These are phyloP conservation scores for Cephus rjabovi DNA, from an alignment of 2,888 invertebrate genomes.

Conservation along the genomic window DNA sequence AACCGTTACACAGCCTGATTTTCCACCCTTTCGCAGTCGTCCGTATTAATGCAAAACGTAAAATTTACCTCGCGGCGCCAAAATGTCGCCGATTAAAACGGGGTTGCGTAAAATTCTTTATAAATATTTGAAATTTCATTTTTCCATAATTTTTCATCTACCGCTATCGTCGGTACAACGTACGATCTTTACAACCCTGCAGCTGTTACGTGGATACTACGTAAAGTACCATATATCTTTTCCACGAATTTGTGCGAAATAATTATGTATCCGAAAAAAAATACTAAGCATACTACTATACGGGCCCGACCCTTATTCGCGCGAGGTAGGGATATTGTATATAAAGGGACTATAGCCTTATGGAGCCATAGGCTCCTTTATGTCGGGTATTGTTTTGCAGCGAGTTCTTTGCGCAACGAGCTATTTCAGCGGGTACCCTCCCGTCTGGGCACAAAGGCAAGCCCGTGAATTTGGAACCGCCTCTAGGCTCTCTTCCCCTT, in stretches of 20 bases:
- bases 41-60: background rate
- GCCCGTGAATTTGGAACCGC: conserved; percentile 1
- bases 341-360: background rate
- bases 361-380: background rate
- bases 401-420: background rate
- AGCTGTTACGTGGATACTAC: background rate
- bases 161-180: background rate
- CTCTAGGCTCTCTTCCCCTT: background rate
- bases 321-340: background rate
- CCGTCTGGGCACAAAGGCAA: background rate
- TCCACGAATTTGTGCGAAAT: background rate
- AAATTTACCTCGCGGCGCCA: background rate
- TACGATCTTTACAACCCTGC: background rate
- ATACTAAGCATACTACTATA: background rate
- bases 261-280: background rate
- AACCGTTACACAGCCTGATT: background rate
- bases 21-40: background rate
- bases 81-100: background rate
- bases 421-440: background rate
- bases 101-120: background rate
- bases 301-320: background rate
- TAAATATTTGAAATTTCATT: background rate
- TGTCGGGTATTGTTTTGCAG: background rate
- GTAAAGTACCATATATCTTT: too few species aligned
- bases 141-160: background rate